Conservation (phyloP, 2,888 invertebrate genomes). For the Hipparchia semele region DNA sequence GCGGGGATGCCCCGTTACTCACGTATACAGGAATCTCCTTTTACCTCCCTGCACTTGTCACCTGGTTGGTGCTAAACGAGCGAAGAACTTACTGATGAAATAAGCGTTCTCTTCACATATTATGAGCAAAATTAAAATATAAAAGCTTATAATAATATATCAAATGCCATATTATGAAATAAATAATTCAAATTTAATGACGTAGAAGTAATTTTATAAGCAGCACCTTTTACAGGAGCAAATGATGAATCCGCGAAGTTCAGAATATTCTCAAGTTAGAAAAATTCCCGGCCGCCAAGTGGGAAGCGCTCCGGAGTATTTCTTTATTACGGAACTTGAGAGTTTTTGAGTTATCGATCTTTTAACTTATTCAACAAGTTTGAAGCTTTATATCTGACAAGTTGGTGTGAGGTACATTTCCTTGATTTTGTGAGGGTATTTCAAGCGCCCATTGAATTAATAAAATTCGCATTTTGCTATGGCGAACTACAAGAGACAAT, state of each 20-base stretch:
- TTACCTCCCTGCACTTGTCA: no score
- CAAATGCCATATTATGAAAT: no score
- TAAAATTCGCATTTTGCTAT: no score
- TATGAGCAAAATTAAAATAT: no score
- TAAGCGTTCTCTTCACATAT: no score
- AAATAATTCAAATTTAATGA: slow-evolving; percentile 24
- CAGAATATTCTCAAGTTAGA: slow-evolving; percentile 65
- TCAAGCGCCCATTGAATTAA: no score
- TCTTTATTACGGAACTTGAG: slow-evolving; percentile 71
- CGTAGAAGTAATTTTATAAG: slow-evolving; percentile 18
- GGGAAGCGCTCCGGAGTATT: slow-evolving; percentile 71
- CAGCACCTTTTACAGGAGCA: slow-evolving; percentile 51
- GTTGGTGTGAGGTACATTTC: background rate
- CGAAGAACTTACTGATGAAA: no score
- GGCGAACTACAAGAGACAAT: no score
- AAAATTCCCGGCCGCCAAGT: slow-evolving; percentile 63
- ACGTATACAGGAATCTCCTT: no score
- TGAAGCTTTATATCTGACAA: slow-evolving; percentile 41
- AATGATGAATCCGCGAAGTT: slow-evolving; percentile 71
- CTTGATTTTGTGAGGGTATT: background rate
- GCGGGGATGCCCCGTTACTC: no score
- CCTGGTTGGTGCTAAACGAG: no score
- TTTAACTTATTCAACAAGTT: slow-evolving; percentile 54
- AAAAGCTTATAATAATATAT: no score
- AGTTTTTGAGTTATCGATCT: slow-evolving; percentile 72